These are phyloP conservation scores for Lepidocyrtinus sp. DNA, from an alignment of 2,888 invertebrate genomes.

Conservation along the genomic window DNA sequence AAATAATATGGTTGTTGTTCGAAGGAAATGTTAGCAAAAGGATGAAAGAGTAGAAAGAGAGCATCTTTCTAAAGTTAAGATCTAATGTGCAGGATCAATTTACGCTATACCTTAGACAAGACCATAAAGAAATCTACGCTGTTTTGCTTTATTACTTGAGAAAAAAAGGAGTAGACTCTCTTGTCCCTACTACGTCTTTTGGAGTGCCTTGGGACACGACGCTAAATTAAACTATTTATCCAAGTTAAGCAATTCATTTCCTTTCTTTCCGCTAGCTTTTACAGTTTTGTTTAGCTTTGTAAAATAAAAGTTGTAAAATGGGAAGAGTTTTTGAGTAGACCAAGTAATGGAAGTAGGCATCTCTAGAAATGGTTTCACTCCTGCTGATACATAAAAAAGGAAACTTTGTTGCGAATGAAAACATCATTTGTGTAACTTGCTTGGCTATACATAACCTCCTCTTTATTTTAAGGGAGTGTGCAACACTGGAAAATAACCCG, in stretches of 20 bases:
- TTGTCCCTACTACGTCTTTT: slow-evolving; percentile 28
- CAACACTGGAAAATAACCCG: slow-evolving; percentile 2
- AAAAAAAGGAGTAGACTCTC: neutral
- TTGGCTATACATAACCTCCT: no score
- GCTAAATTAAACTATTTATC: slow-evolving; percentile 63
- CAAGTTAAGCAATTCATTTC: slow-evolving; percentile 49
- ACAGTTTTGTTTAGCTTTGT: neutral
- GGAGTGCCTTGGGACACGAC: slow-evolving; percentile 57
- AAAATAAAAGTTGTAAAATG: slow-evolving; percentile 1
- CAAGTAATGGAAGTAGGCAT: no score
- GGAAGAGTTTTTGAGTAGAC: no score
- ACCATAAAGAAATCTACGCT: slow-evolving; percentile 30
- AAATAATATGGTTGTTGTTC: no score
- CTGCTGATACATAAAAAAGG: no score
- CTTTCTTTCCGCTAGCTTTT: slow-evolving; percentile 28
- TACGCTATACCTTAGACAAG: slow-evolving; percentile 52
- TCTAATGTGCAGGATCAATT: slow-evolving; percentile 62
- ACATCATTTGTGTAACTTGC: no score
- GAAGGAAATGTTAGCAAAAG: neutral
- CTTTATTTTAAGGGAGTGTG: no score
- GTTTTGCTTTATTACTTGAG: slow-evolving; percentile 29
- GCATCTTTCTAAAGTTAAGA: slow-evolving; percentile 40
- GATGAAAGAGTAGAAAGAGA: neutral
- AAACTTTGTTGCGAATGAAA: no score
- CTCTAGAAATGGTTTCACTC: no score